A percentile compares a stretch with the other conserved stretches of the same genome.
Conservation (phyloP, 2,113 vertebrate genomes). For the Hippocampus barbouri region DNA sequence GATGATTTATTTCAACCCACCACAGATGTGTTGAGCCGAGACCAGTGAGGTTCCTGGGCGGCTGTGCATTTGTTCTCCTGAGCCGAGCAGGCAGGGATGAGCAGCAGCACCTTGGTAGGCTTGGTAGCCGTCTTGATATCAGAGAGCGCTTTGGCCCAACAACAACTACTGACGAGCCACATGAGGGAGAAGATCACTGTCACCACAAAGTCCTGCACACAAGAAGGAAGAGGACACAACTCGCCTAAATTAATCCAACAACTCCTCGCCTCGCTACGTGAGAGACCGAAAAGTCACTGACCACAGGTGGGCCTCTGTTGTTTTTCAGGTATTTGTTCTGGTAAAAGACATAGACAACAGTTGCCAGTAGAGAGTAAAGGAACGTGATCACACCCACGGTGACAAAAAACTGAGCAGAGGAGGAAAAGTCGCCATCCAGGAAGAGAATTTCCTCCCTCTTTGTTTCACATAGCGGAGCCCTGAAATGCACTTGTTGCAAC, state of each 20-base stretch:
- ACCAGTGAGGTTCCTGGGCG: conserved; percentile 85
- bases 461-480: conserved; percentile 83
- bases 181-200: conserved; percentile 89
- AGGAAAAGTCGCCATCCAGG: conserved; percentile 86
- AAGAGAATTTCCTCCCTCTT: conserved; percentile 82
- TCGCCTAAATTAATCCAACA: not conserved
- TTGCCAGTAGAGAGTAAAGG: conserved; percentile 92
- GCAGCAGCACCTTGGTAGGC: conserved; percentile 83
- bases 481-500: conserved; percentile 91
- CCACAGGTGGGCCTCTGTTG: conserved; percentile 93
- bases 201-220: conserved; percentile 87
- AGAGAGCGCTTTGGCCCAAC: conserved; percentile 91
- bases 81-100: conserved; percentile 91
- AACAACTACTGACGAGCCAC: conserved; percentile 92
- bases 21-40: conserved; percentile 89
- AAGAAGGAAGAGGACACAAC: not conserved
- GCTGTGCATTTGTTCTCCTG: conserved; percentile 83
- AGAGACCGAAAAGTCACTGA: conserved; percentile 70
- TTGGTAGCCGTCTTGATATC: conserved; percentile 88
- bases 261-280: not conserved
- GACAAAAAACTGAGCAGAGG: conserved; percentile 88
- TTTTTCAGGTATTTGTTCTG: conserved; percentile 98
- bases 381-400: conserved; percentile 92
- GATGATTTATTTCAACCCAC: conserved; percentile 64
- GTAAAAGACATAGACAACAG: conserved; percentile 95